Evolutionary conservation across 2,888 invertebrate genomes (phyloP), one percentile per base, ranked within the genome.

Genomic region (Ennomos fuscantarius): DNA sequence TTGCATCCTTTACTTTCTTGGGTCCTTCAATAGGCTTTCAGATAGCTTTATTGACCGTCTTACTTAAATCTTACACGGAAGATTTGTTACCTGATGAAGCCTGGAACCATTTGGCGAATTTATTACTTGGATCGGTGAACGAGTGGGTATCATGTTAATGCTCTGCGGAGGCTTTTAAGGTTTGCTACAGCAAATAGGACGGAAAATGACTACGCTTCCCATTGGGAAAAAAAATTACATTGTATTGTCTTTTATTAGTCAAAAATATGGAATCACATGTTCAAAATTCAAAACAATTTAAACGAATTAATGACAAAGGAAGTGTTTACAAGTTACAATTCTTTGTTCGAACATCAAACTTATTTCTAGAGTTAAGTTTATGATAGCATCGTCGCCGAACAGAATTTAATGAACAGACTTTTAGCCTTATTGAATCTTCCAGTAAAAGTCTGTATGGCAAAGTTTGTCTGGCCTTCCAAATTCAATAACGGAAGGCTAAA

Each of bases 51-150:
- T 61, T 56, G 56, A 61, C 53, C 56, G 50, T 54, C 60, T 55
- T 61, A 61, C 60, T 61, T 61, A 61, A 56, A 61, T 61, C 53
- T 61, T 54, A 56, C 56, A 60, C 56, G 56, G 56, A 61, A 61
- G 53, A 61, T 61, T 61, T 61, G 60, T 56, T 56, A 61, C 60
- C 60, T 61, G 60, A 61, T 61, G 60, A 61, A 61, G 60, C 60
- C 56, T 54, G 42, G 42, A 46, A 52, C 60, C 56, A 61, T 61
- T 61, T 61, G 56, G 42, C 42, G 47, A 56, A 61, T 61, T 61
- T 56, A 61, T 61, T 56, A 54, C 60, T 46, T 35, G 50, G 49
- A 56, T 56, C 60, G 60, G 56, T 56, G 53, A 61, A 61, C 46
- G 49, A 61, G 48, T 46, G 49, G 49, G 56, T 56, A 60, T 60